Evolutionary conservation across 2,797 vertebrate genomes (phyloP).

Genomic region (Ciconia nigra): DNA sequence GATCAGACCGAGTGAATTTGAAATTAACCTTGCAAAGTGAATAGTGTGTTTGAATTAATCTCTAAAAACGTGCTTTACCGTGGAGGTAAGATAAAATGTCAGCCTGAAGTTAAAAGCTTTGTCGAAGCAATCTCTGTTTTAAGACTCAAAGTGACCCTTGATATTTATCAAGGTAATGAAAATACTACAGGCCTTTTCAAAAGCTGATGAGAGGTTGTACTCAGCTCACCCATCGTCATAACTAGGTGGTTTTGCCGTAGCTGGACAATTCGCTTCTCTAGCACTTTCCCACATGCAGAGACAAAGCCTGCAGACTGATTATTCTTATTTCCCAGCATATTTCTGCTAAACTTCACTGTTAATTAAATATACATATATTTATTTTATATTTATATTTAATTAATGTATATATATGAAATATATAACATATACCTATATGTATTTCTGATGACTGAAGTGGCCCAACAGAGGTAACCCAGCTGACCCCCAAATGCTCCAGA

Average conservation of each 20-base stretch:
- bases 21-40: constrained; percentile 59
- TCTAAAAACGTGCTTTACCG: constrained; percentile 27
- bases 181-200: constrained; percentile 36
- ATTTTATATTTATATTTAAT: not conserved
- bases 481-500: not conserved
- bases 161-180: constrained; percentile 63
- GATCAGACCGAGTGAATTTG: constrained; percentile 5
- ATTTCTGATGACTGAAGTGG: not conserved
- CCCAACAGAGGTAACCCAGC: not conserved
- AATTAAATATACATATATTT: not conserved
- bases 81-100: constrained; percentile 48
- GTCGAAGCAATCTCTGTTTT: constrained; percentile 56
- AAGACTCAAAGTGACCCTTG: constrained; percentile 62
- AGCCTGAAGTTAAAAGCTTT: constrained; percentile 55
- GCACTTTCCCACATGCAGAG: not conserved
- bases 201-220: not conserved
- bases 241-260: not conserved
- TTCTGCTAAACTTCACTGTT: not conserved
- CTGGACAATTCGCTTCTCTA: not conserved
- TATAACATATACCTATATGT: not conserved
- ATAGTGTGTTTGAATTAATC: constrained; percentile 27
- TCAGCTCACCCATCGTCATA: not conserved
- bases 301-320: not conserved
- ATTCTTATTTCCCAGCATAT: not conserved
- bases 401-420: not conserved